Evolutionary conservation across 2,797 vertebrate species (phyloP).

Genomic region (Selene dorsalis): DNA sequence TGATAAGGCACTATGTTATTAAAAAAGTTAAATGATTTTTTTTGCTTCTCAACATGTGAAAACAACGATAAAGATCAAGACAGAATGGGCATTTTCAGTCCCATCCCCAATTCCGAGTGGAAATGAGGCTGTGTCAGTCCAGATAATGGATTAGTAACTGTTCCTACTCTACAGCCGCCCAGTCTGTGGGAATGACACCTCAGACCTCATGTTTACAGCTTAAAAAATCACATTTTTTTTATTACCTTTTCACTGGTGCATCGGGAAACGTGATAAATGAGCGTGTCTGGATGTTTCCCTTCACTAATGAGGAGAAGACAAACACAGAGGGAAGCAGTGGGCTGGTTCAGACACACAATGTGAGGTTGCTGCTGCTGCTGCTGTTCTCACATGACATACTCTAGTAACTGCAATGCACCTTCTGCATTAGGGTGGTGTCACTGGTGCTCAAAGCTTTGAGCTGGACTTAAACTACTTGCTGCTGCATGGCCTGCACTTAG

Average conservation of each 20-base stretch:
- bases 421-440: neutral
- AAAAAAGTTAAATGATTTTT: conserved; percentile 3
- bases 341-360: no score
- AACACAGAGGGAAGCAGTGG: neutral
- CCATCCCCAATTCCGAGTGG: neutral
- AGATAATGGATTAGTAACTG: neutral
- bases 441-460: conserved; percentile 1
- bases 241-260: neutral
- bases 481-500: neutral
- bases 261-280: neutral
- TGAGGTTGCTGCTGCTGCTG: neutral
- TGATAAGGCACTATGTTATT: conserved; percentile 26
- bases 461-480: conserved; percentile 8
- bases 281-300: no score
- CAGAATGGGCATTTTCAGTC: neutral
- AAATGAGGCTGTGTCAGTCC: conserved; percentile 6
- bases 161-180: neutral
- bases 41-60: neutral
- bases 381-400: neutral
- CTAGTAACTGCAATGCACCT: neutral
- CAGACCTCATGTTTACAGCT: neutral
- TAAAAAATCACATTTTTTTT: neutral
- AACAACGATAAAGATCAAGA: conserved; percentile 17
- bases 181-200: neutral
- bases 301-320: neutral